Conservation (phyloP, 1,140 invertebrate species). For the Leptinotarsa lineolata region DNA sequence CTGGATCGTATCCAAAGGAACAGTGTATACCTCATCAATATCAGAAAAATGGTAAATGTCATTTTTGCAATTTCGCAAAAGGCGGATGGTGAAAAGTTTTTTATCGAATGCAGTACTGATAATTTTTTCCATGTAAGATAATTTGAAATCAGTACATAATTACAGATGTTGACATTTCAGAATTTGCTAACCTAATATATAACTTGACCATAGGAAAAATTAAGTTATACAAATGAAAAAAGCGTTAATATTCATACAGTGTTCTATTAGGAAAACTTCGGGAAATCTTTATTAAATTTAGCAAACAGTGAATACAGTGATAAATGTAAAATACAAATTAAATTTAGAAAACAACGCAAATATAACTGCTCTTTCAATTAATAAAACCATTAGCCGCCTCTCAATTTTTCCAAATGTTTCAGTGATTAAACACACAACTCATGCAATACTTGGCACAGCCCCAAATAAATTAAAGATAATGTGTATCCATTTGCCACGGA, state of each 20-base stretch:
- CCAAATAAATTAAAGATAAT: conserved; percentile 20
- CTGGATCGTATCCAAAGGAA: not conserved
- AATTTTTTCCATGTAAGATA: not conserved
- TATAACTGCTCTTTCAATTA: no score
- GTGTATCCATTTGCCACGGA: conserved; percentile 6
- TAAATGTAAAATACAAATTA: no score
- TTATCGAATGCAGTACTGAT: not conserved
- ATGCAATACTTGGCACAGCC: not conserved
- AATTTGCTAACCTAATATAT: no score
- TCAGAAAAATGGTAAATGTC: not conserved
- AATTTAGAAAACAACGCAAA: no score
- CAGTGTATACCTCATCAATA: not conserved
- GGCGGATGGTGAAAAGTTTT: not conserved
- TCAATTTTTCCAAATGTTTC: conserved; percentile 1
- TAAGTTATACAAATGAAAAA: no score
- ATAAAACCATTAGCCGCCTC: not conserved
- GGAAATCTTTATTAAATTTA: no score
- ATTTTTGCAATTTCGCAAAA: not conserved
- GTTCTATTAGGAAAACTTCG: no score
- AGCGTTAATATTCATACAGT: no score
- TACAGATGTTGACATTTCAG: no score
- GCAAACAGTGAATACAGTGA: no score
- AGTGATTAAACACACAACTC: not conserved
- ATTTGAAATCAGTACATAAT: no score
- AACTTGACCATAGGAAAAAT: no score